These are phyloP conservation scores for Arenaria interpres DNA, from an alignment of 2,113 vertebrate genomes.

Conservation along the genomic window DNA sequence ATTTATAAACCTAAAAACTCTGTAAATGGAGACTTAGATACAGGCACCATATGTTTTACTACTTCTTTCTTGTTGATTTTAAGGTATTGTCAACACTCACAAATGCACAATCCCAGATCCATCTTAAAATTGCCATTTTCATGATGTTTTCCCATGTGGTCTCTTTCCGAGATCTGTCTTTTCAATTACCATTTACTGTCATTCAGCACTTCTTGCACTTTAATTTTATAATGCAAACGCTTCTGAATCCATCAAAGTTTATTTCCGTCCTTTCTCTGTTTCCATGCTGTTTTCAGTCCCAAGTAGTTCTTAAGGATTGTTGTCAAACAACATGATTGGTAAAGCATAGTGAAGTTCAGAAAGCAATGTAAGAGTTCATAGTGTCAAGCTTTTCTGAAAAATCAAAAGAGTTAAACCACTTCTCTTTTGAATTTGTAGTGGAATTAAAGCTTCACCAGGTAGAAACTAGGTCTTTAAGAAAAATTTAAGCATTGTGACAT, in stretches of 20 bases:
- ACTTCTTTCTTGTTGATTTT: background rate
- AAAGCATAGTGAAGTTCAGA: background rate
- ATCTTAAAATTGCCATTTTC: conserved; percentile 22
- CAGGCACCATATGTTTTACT: background rate
- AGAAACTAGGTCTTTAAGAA: background rate
- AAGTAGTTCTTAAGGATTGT: background rate
- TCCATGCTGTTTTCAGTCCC: background rate
- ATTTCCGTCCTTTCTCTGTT: background rate
- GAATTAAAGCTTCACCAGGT: background rate
- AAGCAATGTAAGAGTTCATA: background rate
- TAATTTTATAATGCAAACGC: background rate
- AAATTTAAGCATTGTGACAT: background rate
- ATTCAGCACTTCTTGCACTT: background rate
- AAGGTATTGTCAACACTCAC: background rate
- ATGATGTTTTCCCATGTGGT: background rate
- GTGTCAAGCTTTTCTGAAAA: background rate
- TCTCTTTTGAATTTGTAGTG: background rate
- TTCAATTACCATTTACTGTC: conserved; percentile 13
- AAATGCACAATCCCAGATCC: background rate
- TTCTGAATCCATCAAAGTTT: background rate
- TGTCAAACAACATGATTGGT: background rate
- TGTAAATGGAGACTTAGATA: background rate
- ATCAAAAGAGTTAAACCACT: background rate
- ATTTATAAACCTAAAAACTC: background rate
- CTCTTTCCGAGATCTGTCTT: background rate